Percentiles rank a stretch among this genome's conserved stretches.
Conservation (phyloP, 2,888 invertebrate genomes). For the Girardia tigrina region DNA sequence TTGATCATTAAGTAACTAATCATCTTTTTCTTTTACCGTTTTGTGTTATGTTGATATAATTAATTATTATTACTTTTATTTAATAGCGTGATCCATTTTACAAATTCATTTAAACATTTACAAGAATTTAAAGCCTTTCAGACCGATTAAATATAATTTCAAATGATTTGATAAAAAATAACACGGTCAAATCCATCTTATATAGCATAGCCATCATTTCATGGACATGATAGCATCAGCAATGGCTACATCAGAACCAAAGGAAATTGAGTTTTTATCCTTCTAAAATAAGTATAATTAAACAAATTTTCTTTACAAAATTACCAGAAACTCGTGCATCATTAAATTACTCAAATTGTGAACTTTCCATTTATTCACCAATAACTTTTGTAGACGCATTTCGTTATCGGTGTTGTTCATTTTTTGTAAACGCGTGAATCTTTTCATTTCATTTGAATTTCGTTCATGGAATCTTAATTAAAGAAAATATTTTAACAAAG, state of each 20-base stretch:
- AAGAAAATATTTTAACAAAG: neutral
- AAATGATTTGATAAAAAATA: too few species aligned
- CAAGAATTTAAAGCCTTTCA: too few species aligned
- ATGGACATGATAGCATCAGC: neutral
- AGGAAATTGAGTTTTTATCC: neutral
- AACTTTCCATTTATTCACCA: neutral
- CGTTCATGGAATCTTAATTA: neutral
- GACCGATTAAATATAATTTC: too few species aligned
- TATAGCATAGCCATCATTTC: neutral
- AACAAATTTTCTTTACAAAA: neutral
- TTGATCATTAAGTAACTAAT: too few species aligned
- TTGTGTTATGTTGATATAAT: too few species aligned
- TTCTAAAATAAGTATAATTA: neutral
- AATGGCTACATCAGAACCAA: neutral
- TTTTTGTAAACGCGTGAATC: neutral
- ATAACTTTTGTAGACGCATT: neutral
- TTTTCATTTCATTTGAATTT: neutral
- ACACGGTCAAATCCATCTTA: neutral
- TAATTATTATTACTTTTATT: too few species aligned
- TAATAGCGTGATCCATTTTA: too few species aligned
- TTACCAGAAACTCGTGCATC: constrained; percentile 12
- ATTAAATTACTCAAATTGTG: constrained; percentile 26
- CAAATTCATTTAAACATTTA: too few species aligned
- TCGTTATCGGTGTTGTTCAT: neutral
- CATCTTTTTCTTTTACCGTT: too few species aligned